Conservation (phyloP, 2,797 vertebrate genomes). For the Myoxocephalus aenaeus region DNA sequence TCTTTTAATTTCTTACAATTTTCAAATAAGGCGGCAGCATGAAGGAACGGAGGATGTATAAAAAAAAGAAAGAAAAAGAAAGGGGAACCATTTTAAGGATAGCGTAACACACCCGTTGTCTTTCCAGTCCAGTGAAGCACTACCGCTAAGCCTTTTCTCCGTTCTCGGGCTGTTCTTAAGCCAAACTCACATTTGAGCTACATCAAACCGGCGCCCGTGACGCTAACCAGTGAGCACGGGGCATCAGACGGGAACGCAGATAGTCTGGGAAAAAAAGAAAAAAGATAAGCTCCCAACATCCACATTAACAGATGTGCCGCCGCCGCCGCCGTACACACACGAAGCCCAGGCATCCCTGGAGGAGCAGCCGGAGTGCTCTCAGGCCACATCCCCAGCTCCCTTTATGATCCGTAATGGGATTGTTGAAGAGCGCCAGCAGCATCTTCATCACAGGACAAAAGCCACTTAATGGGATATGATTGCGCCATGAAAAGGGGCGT, state of each 20-base stretch:
- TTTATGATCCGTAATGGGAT: slow-evolving; percentile 82
- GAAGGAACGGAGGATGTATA: slow-evolving; percentile 6
- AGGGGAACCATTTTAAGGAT: slow-evolving; percentile 18
- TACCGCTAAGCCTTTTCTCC: slow-evolving; percentile 33
- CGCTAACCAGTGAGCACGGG: slow-evolving; percentile 31
- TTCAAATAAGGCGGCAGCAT: neutral
- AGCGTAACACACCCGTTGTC: slow-evolving; percentile 34
- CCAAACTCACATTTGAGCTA: slow-evolving; percentile 43
- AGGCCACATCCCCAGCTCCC: slow-evolving; percentile 73
- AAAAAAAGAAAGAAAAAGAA: slow-evolving; percentile 11
- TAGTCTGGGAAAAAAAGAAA: neutral
- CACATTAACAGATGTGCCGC: slow-evolving; percentile 61
- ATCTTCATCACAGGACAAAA: slow-evolving; percentile 77
- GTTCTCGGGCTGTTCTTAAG: slow-evolving; percentile 54
- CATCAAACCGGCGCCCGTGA: slow-evolving; percentile 45
- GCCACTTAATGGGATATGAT: slow-evolving; percentile 78
- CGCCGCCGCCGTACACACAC: too few relatives aligned
- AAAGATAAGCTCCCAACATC: slow-evolving; percentile 38
- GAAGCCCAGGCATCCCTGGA: slow-evolving; percentile 40
- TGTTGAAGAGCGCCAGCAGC: slow-evolving; percentile 72
- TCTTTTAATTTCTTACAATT: neutral
- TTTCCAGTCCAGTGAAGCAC: slow-evolving; percentile 56
- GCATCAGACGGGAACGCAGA: slow-evolving; percentile 27
- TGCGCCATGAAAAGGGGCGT: slow-evolving; percentile 73
- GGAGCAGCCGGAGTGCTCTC: slow-evolving; percentile 68